Conservation (phyloP, 1,140 invertebrate species). For the Drosophila fuyamai region DNA sequence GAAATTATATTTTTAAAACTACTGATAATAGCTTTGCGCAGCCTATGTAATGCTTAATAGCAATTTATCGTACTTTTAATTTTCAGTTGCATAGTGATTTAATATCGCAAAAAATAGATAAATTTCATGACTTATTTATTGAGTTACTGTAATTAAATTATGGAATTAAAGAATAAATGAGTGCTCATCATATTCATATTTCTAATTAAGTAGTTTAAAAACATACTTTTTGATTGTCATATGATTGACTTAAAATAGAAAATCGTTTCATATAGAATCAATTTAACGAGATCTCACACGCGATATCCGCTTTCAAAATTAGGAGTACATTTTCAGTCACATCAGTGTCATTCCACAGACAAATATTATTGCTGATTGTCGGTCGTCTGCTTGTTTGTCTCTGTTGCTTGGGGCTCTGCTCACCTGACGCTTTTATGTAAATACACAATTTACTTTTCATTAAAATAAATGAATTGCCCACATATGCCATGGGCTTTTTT, state of each 20-base stretch:
- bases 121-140: no score
- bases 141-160: no score
- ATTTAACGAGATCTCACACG: slow-evolving; percentile 21
- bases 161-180: no score
- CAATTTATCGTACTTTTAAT: no score
- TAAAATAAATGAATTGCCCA: slow-evolving; percentile 68
- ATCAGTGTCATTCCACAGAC: not conserved
- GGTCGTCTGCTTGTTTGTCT: slow-evolving; percentile 5
- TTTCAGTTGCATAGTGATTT: no score
- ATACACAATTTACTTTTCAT: slow-evolving; percentile 65
- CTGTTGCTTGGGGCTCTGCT: slow-evolving; percentile 9
- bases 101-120: no score
- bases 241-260: not conserved
- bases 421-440: slow-evolving; percentile 29
- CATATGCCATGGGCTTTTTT: slow-evolving; percentile 31
- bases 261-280: slow-evolving; percentile 19
- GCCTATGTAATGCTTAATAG: no score
- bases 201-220: no score
- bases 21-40: no score
- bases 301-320: slow-evolving; percentile 15
- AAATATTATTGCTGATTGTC: slow-evolving; percentile 1
- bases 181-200: no score
- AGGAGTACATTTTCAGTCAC: slow-evolving; percentile 3
- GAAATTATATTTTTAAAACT: no score
- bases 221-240: not conserved